Evolutionary conservation across 2,888 invertebrate genomes (phyloP), one percentile per base, ranked within the genome.

Genomic region (Sturmia bella): DNA sequence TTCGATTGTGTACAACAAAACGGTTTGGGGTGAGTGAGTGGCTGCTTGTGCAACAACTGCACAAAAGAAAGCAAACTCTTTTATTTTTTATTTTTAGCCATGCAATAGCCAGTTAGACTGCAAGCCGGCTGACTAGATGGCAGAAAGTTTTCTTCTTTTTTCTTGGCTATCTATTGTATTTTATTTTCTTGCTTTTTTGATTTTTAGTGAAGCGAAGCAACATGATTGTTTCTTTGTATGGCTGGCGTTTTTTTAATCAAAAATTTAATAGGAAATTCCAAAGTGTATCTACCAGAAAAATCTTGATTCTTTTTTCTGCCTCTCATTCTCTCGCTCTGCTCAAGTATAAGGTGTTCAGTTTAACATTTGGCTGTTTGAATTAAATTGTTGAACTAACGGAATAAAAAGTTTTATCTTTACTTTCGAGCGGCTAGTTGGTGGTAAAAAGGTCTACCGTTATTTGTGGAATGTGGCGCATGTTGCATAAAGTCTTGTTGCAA

Each of bases 231-330:
- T 50, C 54, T 61, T 54, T 43, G 19, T 59, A 13, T 41, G 56
- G 6, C 52, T 72, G 39, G 59, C 32, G 27, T 59, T 52, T 66
- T n/a, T 54, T 52, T 69, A 74, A 81, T 81, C 74, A 77, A 77
- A 81, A 74, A 78, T 82, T 70, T 66, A 75, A 78, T 70, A 75
- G 70, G 39, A 77, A 81, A 74, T 74, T 74, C 69, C 70, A 45
- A 70, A 54, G 63, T 57, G 56, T 63, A 37, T 48, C 59, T 66
- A 59, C 41, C 2, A 19, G 39, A 52, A 19, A 57, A 64, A 48
- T 72, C 52, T 56, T 54, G 17, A 5, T 45, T 45, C 17, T 45
- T 13, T 37, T 41, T 17, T 27, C 0, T 50, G 21, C n/a, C 17
- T 57, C 41, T 3, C n/a, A n/a, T n/a, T n/a, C 6, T 32, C 7